phyloP scores from a whole-genome alignment of 2,888 invertebrate genomes.

The Choristoneura rosaceana region DNA sequence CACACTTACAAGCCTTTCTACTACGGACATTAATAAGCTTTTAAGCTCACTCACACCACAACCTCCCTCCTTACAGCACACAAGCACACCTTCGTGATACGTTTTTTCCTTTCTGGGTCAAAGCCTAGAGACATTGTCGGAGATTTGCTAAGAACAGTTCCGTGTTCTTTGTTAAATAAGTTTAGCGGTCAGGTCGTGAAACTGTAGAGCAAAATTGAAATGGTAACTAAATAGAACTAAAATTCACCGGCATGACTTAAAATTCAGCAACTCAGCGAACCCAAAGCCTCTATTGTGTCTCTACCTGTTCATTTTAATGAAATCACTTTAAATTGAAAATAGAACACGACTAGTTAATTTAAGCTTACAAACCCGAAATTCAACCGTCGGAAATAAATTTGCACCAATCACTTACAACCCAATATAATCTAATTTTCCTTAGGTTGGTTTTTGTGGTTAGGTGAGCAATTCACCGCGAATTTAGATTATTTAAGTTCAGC shows the following conservation, averaged over 20 bases:
- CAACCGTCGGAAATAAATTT: background rate
- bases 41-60: conserved; percentile 70
- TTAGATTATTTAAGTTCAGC: background rate
- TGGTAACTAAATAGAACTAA: background rate
- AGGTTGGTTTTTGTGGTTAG: background rate
- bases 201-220: conserved; percentile 11
- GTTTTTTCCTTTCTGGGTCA: conserved; percentile 80
- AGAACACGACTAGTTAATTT: background rate
- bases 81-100: conserved; percentile 57
- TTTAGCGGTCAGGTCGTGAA: conserved; percentile 20
- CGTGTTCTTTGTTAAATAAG: background rate
- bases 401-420: background rate
- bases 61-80: conserved; percentile 56
- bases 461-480: too few relatives aligned
- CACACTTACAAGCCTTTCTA: conserved; percentile 57
- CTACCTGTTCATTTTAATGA: background rate
- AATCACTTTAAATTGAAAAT: background rate
- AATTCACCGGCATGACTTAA: background rate
- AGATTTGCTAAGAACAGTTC: conserved; percentile 40
- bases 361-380: background rate
- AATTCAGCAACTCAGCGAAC: background rate
- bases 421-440: background rate
- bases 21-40: conserved; percentile 74
- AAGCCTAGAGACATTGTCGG: conserved; percentile 46
- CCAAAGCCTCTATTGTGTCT: background rate